Base-by-base conservation (phyloP, 2,113 vertebrate genomes). In the Solea senegalensis region DNA sequence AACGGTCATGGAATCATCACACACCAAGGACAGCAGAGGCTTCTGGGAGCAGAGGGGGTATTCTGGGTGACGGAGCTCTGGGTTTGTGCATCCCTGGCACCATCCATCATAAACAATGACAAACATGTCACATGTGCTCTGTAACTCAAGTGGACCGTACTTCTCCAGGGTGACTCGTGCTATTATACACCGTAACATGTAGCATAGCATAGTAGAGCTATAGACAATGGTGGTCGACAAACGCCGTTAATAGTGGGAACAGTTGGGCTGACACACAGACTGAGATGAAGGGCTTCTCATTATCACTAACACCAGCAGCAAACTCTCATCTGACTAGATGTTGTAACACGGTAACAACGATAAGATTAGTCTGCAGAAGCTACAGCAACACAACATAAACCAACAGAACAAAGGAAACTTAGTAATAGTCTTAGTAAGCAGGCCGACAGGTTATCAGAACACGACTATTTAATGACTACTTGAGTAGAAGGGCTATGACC, bases 331-430 rank as follows among this genome's bases (percentile, higher is more conserved):
- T 52, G 63, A 39, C 11, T 28, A 55, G 39, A 72, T 72, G 68
- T 55, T 63, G 51, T 40, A 74, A 69, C 62, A 81, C 73, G 69
- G 48, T 64, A 80, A 86, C 74, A 72, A 74, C 62, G 3, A 78
- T 41, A 48, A 67, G 15, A 39, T 64, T 34, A 48, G 66, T 73
- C 73, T 62, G 78, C 65, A 76, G 85, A 70, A 88, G 63, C 53
- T 67, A 82, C 69, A 14, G 76, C 71, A 85, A 85, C 69, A 61
- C 21, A 81, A 83, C 56, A 13, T 11, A 56, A 78, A 40, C 6
- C 40, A 82, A 89, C 39, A 26, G 1, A 75, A 83, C 41, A 82
- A 82, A 80, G 53, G 16, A 82, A 77, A 78, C 63, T 55, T 72
- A 60, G 57, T 59, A 45, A 54, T 28, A 68, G 52, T 16, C 50